Percentiles rank a stretch among this genome's conserved stretches.
phyloP scores from a whole-genome alignment of 2,113 vertebrate genomes.

The Patagioenas fasciata region DNA sequence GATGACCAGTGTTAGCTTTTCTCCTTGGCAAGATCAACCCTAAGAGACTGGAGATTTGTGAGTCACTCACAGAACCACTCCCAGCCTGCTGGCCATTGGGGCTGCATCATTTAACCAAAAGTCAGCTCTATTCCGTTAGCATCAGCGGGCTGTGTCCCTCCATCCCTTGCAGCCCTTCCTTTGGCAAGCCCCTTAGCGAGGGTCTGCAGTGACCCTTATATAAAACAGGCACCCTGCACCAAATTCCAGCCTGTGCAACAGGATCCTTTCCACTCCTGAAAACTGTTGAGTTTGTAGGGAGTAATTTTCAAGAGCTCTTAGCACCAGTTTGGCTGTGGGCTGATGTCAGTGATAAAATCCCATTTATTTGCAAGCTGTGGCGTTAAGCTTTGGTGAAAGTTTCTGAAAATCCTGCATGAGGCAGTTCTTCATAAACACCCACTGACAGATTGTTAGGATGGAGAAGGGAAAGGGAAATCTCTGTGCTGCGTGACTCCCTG shows the following conservation, averaged over 20 bases:
- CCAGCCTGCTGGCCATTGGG: background rate
- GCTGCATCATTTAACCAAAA: too few relatives aligned
- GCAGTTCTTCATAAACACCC: background rate
- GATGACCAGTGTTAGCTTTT: background rate
- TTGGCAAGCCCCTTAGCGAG: background rate
- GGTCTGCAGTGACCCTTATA: fast-evolving
- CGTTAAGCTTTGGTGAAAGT: background rate
- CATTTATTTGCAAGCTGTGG: background rate
- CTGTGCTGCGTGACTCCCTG: background rate
- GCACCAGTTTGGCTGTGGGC: background rate
- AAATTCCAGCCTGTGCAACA: background rate
- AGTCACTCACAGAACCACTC: background rate
- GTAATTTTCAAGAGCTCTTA: background rate
- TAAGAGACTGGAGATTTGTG: background rate
- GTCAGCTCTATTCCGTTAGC: too few relatives aligned
- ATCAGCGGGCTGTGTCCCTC: background rate
- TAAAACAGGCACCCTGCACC: background rate
- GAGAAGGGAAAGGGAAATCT: background rate
- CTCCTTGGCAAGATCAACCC: background rate
- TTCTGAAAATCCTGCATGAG: background rate
- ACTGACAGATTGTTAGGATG: background rate
- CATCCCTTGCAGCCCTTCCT: background rate
- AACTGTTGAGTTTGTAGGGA: background rate
- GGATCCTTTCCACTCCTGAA: background rate
- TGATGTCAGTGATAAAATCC: background rate